Evolutionary conservation across 2,888 invertebrate species (phyloP).

Genomic region (Megastigmus dorsalis): DNA sequence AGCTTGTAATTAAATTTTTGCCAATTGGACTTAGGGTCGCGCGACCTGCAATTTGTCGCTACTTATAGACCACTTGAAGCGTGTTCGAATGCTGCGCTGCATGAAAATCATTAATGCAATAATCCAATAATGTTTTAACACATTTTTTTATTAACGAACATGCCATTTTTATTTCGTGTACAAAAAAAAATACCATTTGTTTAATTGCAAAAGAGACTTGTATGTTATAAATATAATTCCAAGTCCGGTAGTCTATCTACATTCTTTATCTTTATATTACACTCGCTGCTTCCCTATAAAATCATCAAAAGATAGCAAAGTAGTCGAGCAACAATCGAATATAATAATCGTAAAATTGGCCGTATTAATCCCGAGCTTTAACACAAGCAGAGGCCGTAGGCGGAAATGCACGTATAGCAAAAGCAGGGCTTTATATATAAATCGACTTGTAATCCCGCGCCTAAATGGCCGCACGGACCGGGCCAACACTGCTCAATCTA

Average conservation of each 20-base stretch:
- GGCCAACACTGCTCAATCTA: slow-evolving; percentile 10
- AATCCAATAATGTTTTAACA: neutral
- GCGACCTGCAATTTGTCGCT: too few relatives aligned
- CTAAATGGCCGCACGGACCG: neutral
- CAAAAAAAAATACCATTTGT: too few relatives aligned
- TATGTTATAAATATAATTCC: too few relatives aligned
- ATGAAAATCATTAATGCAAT: neutral
- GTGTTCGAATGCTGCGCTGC: too few relatives aligned
- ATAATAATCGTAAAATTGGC: slow-evolving; percentile 24
- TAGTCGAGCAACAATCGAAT: neutral
- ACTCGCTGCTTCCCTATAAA: neutral
- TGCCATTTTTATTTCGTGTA: too few relatives aligned
- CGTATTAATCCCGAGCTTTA: slow-evolving; percentile 14
- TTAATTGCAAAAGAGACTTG: neutral
- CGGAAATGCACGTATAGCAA: neutral
- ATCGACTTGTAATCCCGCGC: slow-evolving; percentile 15
- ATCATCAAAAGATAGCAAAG: neutral
- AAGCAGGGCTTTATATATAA: neutral
- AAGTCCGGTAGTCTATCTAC: too few relatives aligned
- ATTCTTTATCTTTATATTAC: too few relatives aligned
- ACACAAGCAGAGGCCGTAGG: neutral
- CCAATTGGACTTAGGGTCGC: too few relatives aligned
- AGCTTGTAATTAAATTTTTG: slow-evolving; percentile 1
- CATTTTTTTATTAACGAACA: too few relatives aligned
- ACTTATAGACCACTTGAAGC: too few relatives aligned